Base-by-base conservation (phyloP, 2,888 invertebrate species). In the Nysson spinosus region DNA sequence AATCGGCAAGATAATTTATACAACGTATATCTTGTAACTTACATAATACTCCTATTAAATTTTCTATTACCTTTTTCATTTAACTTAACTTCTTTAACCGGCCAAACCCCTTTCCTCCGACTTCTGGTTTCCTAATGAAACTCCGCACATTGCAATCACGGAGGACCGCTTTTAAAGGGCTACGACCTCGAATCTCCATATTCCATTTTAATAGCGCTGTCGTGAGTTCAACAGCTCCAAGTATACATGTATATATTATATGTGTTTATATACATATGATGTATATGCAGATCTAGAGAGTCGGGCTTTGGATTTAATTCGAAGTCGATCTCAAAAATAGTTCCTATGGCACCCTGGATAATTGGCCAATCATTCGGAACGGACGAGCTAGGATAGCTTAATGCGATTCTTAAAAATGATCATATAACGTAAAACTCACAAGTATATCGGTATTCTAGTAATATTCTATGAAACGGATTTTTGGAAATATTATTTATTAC, bases 361-460 rank as follows among this genome's bases (percentile, higher is more conserved):
- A 63, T 51, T 37, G 42, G 40, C 30, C 55, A 19, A 40, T 17
- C 64, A 32, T 52, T 57, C 42, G 58, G 43, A 50, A 55, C 60
- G 68, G 72, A 72, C 68, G 61, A 58, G 7, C 20, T 20, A 14
- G 35, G 54, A 67, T 55, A 69, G 47, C 44, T 57, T 65, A 49
- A 47, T 62, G 66, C 69, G 69, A 76, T 77, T 73, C 72, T 76
- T 66, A 77, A 80, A 80, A 80, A 78, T 78, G 77, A 81, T 80
- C 75, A 78, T 68, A 67, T 60, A 57, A 52, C 67, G 58, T 75
- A 75, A 77, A 71, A 61, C 73, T 58, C 43, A 50, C 44, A 47
- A 39, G 51, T 61, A 54, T 52, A 50, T 9, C 11, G 54, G 22
- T 20, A 11, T 44, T 49, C 28, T 6, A 6, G 44, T 35, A 47